A percentile compares a stretch with the other conserved stretches of the same genome.
These are phyloP conservation scores for Mesocentrotus franciscanus DNA, from an alignment of 53 echinoderm and acorn worm genomes.

Conservation along the genomic window DNA sequence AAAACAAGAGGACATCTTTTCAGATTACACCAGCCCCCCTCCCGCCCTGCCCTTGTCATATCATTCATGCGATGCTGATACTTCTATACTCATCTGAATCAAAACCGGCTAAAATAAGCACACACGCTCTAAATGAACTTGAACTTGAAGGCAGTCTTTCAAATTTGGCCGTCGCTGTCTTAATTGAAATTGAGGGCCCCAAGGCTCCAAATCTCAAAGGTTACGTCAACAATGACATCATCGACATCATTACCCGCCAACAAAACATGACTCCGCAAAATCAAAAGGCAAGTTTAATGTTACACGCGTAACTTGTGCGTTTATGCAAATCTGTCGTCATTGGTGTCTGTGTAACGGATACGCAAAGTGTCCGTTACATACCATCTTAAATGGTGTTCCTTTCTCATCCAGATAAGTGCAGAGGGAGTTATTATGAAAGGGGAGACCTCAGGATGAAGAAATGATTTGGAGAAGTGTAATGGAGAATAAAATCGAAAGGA, in stretches of 20 bases:
- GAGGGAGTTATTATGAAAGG: constrained; percentile 33
- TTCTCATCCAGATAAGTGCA: neutral
- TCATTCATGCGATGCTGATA: neutral
- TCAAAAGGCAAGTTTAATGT: constrained; percentile 27
- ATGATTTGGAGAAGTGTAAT: constrained; percentile 15
- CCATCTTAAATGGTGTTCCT: neutral
- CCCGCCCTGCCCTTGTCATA: neutral
- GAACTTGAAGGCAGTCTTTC: neutral
- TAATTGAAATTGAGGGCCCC: neutral
- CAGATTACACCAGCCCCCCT: too few relatives aligned
- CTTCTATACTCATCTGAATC: neutral
- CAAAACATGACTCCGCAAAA: constrained; percentile 4
- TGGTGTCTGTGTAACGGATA: constrained; percentile 16
- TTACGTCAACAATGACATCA: constrained; percentile 14
- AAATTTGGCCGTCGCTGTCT: neutral
- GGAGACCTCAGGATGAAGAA: neutral
- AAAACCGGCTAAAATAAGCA: neutral
- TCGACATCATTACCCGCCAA: neutral
- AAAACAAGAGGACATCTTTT: too few relatives aligned
- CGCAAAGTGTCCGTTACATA: neutral
- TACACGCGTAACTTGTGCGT: constrained; percentile 13
- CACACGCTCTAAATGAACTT: neutral
- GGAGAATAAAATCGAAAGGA: constrained; percentile 3
- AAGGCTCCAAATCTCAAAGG: constrained; percentile 29
- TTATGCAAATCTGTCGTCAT: neutral